A percentile compares a stretch with the other conserved stretches of the same genome.
Conservation (phyloP, 2,113 vertebrate genomes). For the Grammomys dolichurus region DNA sequence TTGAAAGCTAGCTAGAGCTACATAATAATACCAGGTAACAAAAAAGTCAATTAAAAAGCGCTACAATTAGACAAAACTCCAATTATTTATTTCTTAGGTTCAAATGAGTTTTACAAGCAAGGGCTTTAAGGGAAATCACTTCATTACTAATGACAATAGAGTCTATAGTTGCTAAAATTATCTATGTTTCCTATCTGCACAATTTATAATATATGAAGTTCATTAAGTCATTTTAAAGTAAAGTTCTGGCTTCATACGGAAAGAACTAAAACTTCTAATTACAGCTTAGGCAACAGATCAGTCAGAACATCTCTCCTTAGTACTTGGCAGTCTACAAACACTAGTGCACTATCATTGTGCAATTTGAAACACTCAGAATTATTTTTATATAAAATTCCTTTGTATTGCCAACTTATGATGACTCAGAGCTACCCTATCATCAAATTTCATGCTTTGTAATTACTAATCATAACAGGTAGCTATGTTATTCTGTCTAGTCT, state of each 20-base stretch:
- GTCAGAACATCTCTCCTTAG: not conserved
- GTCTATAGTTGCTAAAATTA: slow-evolving; percentile 73
- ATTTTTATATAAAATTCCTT: slow-evolving; percentile 59
- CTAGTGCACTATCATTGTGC: slow-evolving; percentile 60
- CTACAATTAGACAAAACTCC: not conserved
- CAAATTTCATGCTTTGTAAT: not conserved
- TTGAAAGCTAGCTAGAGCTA: too few relatives aligned
- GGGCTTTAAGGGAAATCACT: slow-evolving; percentile 77
- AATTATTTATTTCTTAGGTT: slow-evolving; percentile 44
- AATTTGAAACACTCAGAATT: slow-evolving; percentile 69
- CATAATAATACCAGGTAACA: not conserved
- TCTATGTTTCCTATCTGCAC: slow-evolving; percentile 75
- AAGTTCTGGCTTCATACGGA: slow-evolving; percentile 61
- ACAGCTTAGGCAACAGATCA: slow-evolving; percentile 74
- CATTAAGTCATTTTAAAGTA: slow-evolving; percentile 81
- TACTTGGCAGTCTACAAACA: slow-evolving; percentile 51
- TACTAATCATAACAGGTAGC: not conserved
- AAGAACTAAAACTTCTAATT: slow-evolving; percentile 78
- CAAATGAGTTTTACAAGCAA: slow-evolving; percentile 44
- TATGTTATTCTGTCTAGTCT: not conserved
- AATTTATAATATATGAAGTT: slow-evolving; percentile 82
- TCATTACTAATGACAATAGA: slow-evolving; percentile 74
- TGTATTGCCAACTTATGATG: not conserved
- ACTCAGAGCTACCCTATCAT: not conserved
- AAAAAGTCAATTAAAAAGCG: not conserved